Base-by-base conservation (phyloP, 1,140 invertebrate genomes). In the Aphelinus atriplicis region DNA sequence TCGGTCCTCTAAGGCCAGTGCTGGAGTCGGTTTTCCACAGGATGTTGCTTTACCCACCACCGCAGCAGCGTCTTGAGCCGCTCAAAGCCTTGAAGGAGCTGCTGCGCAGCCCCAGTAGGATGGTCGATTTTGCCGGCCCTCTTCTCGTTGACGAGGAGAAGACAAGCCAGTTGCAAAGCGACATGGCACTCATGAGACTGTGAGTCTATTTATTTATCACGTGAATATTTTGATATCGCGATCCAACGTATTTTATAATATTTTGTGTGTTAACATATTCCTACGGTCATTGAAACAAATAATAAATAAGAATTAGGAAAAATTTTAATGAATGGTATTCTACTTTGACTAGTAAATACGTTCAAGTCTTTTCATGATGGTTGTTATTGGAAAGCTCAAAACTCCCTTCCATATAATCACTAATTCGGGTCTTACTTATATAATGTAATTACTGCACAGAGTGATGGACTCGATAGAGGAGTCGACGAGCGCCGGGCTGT, bases 381-480 rank as follows among this genome's bases (percentile, higher is more conserved):
- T 26, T 26, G 26, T 26, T 26, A 26, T 26, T 26, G 26, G 26
- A 26, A 26, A 26, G 26, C 26, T 26, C 26, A 26, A 26, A 26
- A 26, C 26, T 26, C 26, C 26, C 26, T 26, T 26, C 26, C 26
- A 26, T 26, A 26, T 26, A 26, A 26, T 26, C 26, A 26, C 26
- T 26, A 26, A 53, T 53, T 9, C 9, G 51, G 9, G 51, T 0
- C 51, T 53, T 6, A 53, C 4, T 53, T 53, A 6, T 53, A 6
- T 53, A 53, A 53, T 9, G 4, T 53, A 50, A 50, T 66, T 66
- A 6, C 10, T 50, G 7, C 51, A 6, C 0, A 97, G 96, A 74
- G 92, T 96, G 76, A 95, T 97, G 91, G 96, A 98, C 84, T 95
- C 95, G 2, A 93, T 97, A 79, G 94, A 96, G 87, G 95, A 98